Conservation (phyloP, 2,888 invertebrate genomes). For the Lasius platythorax region DNA sequence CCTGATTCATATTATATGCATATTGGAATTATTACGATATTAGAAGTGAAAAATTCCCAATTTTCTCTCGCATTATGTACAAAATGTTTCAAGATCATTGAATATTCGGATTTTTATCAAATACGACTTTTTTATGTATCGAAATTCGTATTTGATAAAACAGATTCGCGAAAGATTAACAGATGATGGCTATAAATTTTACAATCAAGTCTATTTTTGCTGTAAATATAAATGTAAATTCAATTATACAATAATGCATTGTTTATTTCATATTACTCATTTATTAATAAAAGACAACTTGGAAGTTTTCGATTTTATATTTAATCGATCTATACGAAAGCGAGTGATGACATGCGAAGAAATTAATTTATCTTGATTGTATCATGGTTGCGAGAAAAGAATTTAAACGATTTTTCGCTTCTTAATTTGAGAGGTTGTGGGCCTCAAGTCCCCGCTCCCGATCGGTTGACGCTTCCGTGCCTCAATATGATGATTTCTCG, state of each 20-base stretch:
- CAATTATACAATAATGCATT: neutral
- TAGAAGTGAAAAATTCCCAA: neutral
- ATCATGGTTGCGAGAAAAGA: neutral
- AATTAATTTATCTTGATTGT: neutral
- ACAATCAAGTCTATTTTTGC: no score
- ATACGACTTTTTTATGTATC: neutral
- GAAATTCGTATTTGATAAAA: neutral
- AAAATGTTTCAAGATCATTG: no score
- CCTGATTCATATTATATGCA: neutral
- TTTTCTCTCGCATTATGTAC: neutral
- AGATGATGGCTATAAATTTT: no score
- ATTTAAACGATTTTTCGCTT: neutral
- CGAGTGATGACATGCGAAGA: neutral
- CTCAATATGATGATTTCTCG: neutral
- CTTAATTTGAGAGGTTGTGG: neutral
- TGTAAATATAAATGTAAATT: no score
- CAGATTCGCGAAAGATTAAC: neutral
- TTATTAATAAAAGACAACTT: neutral
- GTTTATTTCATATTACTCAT: neutral
- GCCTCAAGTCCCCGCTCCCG: neutral
- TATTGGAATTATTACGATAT: neutral
- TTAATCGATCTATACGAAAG: neutral
- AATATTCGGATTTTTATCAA: no score
- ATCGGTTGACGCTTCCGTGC: neutral
- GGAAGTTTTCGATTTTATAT: no score